Conservation (phyloP, 2,888 invertebrate genomes). For the Megaustenia siamemsis region DNA sequence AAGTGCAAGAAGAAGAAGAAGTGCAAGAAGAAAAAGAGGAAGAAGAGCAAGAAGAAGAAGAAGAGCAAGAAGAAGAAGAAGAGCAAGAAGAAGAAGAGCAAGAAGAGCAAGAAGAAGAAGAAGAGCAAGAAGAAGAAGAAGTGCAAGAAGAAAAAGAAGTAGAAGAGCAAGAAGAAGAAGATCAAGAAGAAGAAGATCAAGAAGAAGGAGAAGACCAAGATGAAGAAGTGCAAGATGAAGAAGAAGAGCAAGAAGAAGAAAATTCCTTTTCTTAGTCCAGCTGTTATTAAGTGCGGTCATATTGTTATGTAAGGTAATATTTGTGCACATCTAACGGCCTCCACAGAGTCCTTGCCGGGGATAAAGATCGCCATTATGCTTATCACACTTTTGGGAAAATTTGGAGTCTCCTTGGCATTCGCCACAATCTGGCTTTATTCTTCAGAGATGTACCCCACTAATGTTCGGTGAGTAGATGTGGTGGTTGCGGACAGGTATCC, state of each 20-base stretch:
- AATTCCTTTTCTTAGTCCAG: no score
- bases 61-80: neutral
- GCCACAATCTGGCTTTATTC: conserved; percentile 67
- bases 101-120: neutral
- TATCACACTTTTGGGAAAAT: conserved; percentile 50
- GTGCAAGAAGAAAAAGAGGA: no score
- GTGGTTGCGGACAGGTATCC: no score
- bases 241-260: no score
- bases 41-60: neutral
- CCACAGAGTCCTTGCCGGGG: neutral
- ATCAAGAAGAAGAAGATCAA: no score
- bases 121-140: neutral
- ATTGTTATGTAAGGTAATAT: neutral
- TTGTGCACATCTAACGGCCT: neutral
- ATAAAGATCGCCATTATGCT: neutral
- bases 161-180: no score
- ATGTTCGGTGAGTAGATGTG: conserved; percentile 58
- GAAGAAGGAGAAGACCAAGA: no score
- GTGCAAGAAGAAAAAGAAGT: no score
- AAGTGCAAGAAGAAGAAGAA: neutral
- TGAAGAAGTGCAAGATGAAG: no score
- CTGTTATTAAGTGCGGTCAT: no score
- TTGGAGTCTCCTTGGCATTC: conserved; percentile 58
- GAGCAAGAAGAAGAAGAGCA: neutral
- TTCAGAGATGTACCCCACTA: conserved; percentile 72